phyloP scores from a whole-genome alignment of 2,888 invertebrate genomes.

The Chloroclystis v-ata region DNA sequence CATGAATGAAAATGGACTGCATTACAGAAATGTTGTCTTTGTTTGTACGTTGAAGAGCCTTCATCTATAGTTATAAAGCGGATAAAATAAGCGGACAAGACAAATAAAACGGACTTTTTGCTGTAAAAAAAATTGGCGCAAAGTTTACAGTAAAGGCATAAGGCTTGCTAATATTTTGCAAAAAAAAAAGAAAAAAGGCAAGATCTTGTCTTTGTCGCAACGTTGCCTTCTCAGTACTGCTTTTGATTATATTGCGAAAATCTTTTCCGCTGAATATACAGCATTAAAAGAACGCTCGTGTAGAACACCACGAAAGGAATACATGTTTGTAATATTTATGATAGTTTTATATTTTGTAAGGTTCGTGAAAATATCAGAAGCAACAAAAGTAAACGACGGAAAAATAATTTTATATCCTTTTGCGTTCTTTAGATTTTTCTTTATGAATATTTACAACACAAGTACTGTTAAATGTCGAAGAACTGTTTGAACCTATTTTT shows the following conservation, averaged over 20 bases:
- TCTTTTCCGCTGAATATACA: slow-evolving; percentile 5
- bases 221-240: too few species aligned
- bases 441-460: too few species aligned
- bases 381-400: neutral
- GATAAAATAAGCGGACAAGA: slow-evolving; percentile 2
- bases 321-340: slow-evolving; percentile 20
- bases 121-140: too few species aligned
- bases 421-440: neutral
- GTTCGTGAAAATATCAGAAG: slow-evolving; percentile 7
- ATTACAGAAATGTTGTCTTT: slow-evolving; percentile 16
- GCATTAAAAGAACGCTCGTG: neutral
- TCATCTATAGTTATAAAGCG: neutral
- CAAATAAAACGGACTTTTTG: neutral
- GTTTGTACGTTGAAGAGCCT: slow-evolving; percentile 16
- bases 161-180: too few species aligned
- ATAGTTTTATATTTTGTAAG: slow-evolving; percentile 11
- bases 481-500: too few species aligned
- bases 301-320: slow-evolving; percentile 10
- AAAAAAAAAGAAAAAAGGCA: too few species aligned
- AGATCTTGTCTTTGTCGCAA: too few species aligned
- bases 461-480: too few species aligned
- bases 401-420: neutral
- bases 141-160: too few species aligned
- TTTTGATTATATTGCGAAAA: too few species aligned
- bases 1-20: slow-evolving; percentile 29